A percentile compares a stretch with the other conserved stretches of the same genome.
Conservation (phyloP, 2,797 vertebrate genomes). For the Trachops cirrhosus region DNA sequence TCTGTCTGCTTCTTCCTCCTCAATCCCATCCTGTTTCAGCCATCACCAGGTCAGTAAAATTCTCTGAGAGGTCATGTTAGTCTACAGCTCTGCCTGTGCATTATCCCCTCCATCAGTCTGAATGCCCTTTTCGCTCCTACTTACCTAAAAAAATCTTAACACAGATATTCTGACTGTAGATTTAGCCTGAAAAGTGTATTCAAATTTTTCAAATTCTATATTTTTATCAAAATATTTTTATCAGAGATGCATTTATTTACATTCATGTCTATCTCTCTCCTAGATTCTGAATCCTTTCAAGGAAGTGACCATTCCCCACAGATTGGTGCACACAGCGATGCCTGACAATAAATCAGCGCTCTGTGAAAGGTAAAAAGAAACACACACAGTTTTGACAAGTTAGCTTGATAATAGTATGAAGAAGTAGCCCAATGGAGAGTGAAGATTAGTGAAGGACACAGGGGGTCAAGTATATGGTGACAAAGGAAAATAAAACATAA, state of each 20-base stretch:
- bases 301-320: neutral
- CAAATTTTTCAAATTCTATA: neutral
- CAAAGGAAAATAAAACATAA: neutral
- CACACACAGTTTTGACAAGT: rapidly evolving
- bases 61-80: neutral
- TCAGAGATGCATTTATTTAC: neutral
- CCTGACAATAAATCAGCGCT: neutral
- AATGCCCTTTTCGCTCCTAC: neutral
- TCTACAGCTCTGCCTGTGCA: neutral
- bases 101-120: no score
- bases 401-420: neutral
- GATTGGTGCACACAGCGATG: neutral
- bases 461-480: neutral
- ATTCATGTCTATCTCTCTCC: neutral
- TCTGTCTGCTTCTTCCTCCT: neutral
- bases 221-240: neutral
- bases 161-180: neutral
- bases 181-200: neutral
- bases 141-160: neutral
- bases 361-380: neutral
- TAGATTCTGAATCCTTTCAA: neutral
- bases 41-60: neutral
- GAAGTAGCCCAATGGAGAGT: neutral
- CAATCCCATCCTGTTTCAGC: no score
- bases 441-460: neutral